These are phyloP conservation scores for Phrynosoma platyrhinos DNA, from an alignment of 2,113 vertebrate genomes.

Conservation along the genomic window DNA sequence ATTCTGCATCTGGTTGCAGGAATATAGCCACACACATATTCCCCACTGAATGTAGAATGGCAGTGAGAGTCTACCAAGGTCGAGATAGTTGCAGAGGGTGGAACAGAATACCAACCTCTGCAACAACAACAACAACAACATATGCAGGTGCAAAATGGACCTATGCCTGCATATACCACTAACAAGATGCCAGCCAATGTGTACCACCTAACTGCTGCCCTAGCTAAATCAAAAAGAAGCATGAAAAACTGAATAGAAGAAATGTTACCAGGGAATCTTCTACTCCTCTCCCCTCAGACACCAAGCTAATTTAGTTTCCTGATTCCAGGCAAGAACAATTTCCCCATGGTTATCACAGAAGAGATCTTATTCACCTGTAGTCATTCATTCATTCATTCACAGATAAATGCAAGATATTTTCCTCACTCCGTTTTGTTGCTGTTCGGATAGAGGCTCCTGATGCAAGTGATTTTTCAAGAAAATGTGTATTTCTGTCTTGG, in stretches of 20 bases:
- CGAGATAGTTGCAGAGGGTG: too few species aligned
- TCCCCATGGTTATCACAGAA: neutral
- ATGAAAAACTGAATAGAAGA: neutral
- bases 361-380: neutral
- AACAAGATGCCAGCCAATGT: neutral
- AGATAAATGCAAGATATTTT: neutral
- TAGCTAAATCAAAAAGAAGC: neutral
- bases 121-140: too few species aligned
- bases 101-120: too few species aligned
- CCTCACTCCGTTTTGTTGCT: neutral
- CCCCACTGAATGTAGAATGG: too few species aligned
- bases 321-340: neutral
- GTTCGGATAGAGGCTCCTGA: too few species aligned
- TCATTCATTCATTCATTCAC: neutral
- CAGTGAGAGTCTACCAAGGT: too few species aligned
- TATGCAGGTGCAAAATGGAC: too few species aligned
- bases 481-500: neutral
- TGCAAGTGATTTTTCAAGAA: neutral
- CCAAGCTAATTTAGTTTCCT: neutral
- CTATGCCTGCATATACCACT: too few species aligned
- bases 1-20: too few species aligned
- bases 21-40: too few species aligned
- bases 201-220: neutral
- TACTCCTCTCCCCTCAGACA: neutral
- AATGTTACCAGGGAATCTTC: neutral